Conservation (phyloP, 37 sponge, comb jelly and placozoan genomes). For the Mnemiopsis leidyi region DNA sequence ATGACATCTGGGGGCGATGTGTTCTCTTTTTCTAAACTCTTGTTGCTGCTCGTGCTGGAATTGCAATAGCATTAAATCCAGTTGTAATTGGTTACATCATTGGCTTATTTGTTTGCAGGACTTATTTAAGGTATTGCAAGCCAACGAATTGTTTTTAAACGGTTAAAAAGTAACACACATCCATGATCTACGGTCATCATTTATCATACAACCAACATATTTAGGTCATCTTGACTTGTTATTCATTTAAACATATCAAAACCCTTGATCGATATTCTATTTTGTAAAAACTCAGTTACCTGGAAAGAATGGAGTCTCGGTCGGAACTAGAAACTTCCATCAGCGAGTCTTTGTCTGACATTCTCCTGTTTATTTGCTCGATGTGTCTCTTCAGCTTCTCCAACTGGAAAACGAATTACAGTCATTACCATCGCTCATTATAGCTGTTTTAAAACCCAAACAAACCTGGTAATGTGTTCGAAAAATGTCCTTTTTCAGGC, state of each 20-base stretch:
- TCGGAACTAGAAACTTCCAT: constrained; percentile 40
- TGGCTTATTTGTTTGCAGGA: no score
- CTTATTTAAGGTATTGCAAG: no score
- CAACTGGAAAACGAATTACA: not conserved
- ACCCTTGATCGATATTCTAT: no score
- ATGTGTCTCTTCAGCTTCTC: constrained; percentile 46
- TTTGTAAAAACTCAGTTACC: no score
- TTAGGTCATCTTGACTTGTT: no score
- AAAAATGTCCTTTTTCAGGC: not conserved
- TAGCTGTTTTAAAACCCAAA: not conserved
- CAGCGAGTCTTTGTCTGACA: constrained; percentile 50
- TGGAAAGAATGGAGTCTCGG: constrained; percentile 45
- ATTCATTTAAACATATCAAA: no score
- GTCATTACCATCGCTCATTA: not conserved
- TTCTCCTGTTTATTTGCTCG: constrained; percentile 36
- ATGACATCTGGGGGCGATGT: not conserved
- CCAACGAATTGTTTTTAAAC: no score
- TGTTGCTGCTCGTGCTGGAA: constrained; percentile 44
- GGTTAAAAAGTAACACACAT: no score
- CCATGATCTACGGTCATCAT: no score
- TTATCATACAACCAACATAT: no score
- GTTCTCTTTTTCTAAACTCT: constrained; percentile 45
- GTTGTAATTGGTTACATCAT: no score
- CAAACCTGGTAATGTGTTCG: not conserved
- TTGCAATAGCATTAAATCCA: no score